A percentile compares a stretch with the other conserved stretches of the same genome.
Conservation (phyloP, 2,888 invertebrate genomes). For the Drymonia ruficornis region DNA sequence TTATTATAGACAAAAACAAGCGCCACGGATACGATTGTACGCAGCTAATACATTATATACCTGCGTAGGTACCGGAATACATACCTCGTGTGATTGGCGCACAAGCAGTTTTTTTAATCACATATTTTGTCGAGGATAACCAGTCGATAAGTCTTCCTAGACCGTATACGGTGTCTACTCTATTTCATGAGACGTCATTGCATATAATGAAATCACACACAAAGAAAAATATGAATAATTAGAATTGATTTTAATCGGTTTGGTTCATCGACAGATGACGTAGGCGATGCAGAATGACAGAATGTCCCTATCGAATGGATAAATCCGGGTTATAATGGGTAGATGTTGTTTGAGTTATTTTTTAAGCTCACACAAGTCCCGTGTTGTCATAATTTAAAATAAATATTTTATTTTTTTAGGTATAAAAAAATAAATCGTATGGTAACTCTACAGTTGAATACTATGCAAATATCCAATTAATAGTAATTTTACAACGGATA, state of each 20-base stretch:
- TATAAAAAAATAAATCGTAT: no score
- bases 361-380: no score
- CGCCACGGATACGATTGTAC: background rate
- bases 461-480: background rate
- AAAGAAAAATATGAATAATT: background rate
- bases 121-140: constrained; percentile 60
- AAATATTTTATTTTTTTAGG: no score
- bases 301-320: no score
- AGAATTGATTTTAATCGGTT: background rate
- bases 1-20: background rate
- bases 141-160: constrained; percentile 52
- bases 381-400: no score
- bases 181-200: constrained; percentile 30
- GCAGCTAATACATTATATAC: background rate
- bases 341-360: no score
- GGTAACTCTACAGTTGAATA: no score
- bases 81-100: constrained; percentile 23
- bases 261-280: background rate
- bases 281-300: background rate
- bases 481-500: background rate
- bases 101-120: constrained; percentile 35
- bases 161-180: constrained; percentile 38
- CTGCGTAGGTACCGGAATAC: constrained; percentile 14
- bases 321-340: no score
- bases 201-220: constrained; percentile 16